A percentile compares a stretch with the other conserved stretches of the same genome.
Conservation (phyloP, 2,113 vertebrate species). For the Ptychochromis oligacanthus region DNA sequence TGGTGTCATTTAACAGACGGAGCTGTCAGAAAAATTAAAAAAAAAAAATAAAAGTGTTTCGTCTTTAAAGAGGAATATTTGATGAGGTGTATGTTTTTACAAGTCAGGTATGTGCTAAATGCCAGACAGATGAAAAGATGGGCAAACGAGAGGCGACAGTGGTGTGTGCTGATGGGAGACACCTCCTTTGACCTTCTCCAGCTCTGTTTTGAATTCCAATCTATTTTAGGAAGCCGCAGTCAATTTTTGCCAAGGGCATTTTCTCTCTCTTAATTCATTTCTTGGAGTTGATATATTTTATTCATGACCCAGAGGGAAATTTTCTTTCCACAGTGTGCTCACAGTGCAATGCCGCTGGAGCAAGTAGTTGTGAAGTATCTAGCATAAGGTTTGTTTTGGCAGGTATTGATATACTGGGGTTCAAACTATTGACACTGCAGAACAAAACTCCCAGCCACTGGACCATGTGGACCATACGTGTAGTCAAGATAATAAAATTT, state of each 20-base stretch:
- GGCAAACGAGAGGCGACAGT: conserved; percentile 54
- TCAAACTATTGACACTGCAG: conserved; percentile 38
- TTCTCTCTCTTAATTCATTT: conserved; percentile 24
- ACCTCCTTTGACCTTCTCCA: conserved; percentile 50
- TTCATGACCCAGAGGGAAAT: not conserved
- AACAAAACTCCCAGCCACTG: conserved; percentile 10
- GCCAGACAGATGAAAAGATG: conserved; percentile 53
- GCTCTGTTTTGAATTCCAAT: conserved; percentile 56
- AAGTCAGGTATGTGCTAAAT: conserved; percentile 23
- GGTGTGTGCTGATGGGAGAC: conserved; percentile 50
- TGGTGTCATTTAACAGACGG: not conserved
- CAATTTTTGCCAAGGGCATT: conserved; percentile 10
- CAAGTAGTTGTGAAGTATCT: conserved; percentile 28
- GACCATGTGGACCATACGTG: conserved; percentile 32
- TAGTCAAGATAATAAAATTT: conserved; percentile 39
- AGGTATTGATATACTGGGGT: conserved; percentile 31
- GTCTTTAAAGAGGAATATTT: conserved; percentile 22
- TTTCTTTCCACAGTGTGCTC: conserved; percentile 8
- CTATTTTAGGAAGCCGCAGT: conserved; percentile 36
- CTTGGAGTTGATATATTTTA: conserved; percentile 37
- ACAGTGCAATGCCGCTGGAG: not conserved
- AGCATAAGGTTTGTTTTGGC: conserved; percentile 50
- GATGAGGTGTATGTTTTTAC: conserved; percentile 35
- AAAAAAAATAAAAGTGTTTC: not conserved
- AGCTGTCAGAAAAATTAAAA: not conserved